These are phyloP conservation scores for Rhombomys opimus DNA, from an alignment of 2,113 vertebrate genomes.

Conservation along the genomic window DNA sequence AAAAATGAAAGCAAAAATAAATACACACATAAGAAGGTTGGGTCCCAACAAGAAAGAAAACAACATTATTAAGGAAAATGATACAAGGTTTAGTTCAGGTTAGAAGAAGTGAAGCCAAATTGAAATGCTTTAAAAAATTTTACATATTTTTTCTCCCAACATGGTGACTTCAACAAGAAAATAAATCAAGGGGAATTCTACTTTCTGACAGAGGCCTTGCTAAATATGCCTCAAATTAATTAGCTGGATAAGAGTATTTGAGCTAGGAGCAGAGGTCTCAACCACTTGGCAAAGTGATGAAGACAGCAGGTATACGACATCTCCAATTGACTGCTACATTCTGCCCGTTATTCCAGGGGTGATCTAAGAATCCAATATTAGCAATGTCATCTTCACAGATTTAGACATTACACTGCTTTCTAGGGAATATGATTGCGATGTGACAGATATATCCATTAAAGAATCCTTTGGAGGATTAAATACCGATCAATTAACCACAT, in stretches of 20 bases:
- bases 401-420: slow-evolving; percentile 90
- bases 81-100: neutral
- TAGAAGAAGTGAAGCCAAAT: neutral
- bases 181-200: slow-evolving; percentile 93
- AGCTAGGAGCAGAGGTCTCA: slow-evolving; percentile 92
- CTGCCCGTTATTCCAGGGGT: slow-evolving; percentile 89
- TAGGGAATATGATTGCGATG: slow-evolving; percentile 93
- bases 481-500: neutral
- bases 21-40: neutral
- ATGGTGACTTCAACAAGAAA: slow-evolving; percentile 85
- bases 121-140: neutral
- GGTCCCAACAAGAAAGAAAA: neutral
- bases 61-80: neutral
- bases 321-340: slow-evolving; percentile 89
- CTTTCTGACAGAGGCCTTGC: slow-evolving; percentile 85
- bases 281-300: slow-evolving; percentile 91
- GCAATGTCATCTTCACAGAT: slow-evolving; percentile 89
- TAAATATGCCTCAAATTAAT: slow-evolving; percentile 87
- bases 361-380: slow-evolving; percentile 89
- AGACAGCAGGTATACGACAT: slow-evolving; percentile 86
- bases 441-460: slow-evolving; percentile 90
- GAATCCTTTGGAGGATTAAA: slow-evolving; percentile 89
- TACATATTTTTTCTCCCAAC: neutral
- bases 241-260: slow-evolving; percentile 92
- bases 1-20: neutral